Evolutionary conservation across 2,888 invertebrate species (phyloP).

Genomic region (Hemithea aestivaria): DNA sequence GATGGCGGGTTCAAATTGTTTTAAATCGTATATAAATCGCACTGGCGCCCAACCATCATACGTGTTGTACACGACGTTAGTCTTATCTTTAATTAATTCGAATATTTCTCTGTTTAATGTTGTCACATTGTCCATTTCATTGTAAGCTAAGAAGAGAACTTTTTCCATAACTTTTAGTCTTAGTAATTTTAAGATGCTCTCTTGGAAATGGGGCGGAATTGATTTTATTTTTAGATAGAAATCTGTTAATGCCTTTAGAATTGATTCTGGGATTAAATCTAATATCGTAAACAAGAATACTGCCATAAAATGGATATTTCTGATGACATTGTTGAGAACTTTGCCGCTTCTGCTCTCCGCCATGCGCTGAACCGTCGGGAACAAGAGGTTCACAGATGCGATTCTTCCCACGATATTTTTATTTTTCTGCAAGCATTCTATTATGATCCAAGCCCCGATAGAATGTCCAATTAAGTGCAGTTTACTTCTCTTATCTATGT

Average conservation of each 20-base stretch:
- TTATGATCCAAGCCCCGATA: slow-evolving; percentile 90
- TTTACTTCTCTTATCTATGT: slow-evolving; percentile 84
- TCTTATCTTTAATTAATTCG: slow-evolving; percentile 78
- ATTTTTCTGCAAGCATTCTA: slow-evolving; percentile 83
- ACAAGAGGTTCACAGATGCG: slow-evolving; percentile 85
- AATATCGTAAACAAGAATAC: slow-evolving; percentile 63
- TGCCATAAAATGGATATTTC: slow-evolving; percentile 46
- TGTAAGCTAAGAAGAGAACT: slow-evolving; percentile 84
- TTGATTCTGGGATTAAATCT: slow-evolving; percentile 70
- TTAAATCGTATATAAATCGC: slow-evolving; percentile 83
- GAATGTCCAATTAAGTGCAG: slow-evolving; percentile 94
- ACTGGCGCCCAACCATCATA: slow-evolving; percentile 92
- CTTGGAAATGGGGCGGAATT: slow-evolving; percentile 69
- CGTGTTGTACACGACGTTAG: slow-evolving; percentile 86
- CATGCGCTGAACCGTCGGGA: slow-evolving; percentile 93
- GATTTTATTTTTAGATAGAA: slow-evolving; percentile 75
- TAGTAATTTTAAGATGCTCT: slow-evolving; percentile 76
- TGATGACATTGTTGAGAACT: slow-evolving; percentile 81
- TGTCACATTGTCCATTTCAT: slow-evolving; percentile 89
- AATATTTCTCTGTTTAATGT: slow-evolving; percentile 83
- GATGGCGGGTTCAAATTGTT: slow-evolving; percentile 47
- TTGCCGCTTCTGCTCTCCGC: slow-evolving; percentile 86
- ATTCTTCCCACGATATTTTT: slow-evolving; percentile 75
- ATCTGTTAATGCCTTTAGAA: slow-evolving; percentile 73
- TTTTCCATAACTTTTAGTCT: slow-evolving; percentile 80